Evolutionary conservation across 2,888 invertebrate genomes (phyloP).

Genomic region (Mesorhabditis spiculigera): DNA sequence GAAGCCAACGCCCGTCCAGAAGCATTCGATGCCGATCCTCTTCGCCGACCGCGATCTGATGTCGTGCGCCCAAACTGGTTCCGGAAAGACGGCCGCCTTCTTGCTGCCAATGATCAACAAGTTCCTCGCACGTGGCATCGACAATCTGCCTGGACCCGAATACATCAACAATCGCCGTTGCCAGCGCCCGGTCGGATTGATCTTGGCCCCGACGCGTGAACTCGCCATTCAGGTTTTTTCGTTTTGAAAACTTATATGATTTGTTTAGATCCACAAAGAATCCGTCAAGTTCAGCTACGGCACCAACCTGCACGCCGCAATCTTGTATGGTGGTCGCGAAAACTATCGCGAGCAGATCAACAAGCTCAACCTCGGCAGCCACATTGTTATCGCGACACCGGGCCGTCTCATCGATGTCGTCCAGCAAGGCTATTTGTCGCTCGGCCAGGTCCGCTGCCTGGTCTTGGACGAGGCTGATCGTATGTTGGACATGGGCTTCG

Average conservation of each 20-base stretch:
- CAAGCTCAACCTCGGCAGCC: conserved; percentile 44
- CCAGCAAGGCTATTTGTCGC: conserved; percentile 76
- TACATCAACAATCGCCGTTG: conserved; percentile 71
- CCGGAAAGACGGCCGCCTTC: conserved; percentile 97
- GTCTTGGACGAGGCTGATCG: conserved; percentile 98
- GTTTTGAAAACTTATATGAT: neutral
- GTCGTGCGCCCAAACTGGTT: conserved; percentile 76
- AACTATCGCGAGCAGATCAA: conserved; percentile 59
- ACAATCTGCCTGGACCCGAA: conserved; percentile 7
- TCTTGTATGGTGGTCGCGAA: conserved; percentile 83
- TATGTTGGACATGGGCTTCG: conserved; percentile 99
- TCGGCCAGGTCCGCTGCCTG: conserved; percentile 75
- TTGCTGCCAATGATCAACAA: conserved; percentile 94
- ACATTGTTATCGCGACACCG: conserved; percentile 91
- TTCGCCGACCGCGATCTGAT: conserved; percentile 75
- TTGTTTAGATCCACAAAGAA: conserved; percentile 35
- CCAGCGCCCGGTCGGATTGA: conserved; percentile 90
- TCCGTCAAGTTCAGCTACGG: conserved; percentile 72
- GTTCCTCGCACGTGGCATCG: conserved; percentile 69
- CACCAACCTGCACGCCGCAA: conserved; percentile 89
- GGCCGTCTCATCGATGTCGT: conserved; percentile 96
- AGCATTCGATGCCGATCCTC: conserved; percentile 96
- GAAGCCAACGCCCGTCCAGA: conserved; percentile 71
- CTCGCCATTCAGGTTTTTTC: conserved; percentile 74
- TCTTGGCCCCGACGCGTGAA: conserved; percentile 97